phyloP scores from a whole-genome alignment of 2,888 invertebrate genomes.

The Tetropium fuscum region DNA sequence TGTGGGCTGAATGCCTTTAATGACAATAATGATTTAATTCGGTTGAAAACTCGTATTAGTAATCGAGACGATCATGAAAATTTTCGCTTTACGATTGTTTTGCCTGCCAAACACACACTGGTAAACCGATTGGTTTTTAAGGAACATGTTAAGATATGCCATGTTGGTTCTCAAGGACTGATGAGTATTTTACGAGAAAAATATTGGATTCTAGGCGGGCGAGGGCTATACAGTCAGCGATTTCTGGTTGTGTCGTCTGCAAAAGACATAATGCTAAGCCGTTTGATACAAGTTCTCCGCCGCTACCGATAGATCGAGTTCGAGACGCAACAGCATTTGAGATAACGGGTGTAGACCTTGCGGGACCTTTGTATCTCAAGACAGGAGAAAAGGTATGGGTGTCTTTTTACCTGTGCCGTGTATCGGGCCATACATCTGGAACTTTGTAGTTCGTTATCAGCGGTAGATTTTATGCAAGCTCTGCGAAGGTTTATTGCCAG shows the following conservation, averaged over 20 bases:
- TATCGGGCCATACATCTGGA: constrained; percentile 60
- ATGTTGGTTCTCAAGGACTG: constrained; percentile 26
- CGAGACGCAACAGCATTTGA: constrained; percentile 45
- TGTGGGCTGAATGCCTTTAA: constrained; percentile 6
- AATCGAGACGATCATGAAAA: constrained; percentile 1
- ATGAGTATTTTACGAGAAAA: constrained; percentile 33
- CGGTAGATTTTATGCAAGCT: constrained; percentile 50
- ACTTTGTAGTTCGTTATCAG: constrained; percentile 47
- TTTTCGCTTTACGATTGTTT: constrained; percentile 8
- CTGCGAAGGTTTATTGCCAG: constrained; percentile 54
- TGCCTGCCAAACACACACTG: neutral
- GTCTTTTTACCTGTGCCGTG: constrained; percentile 59
- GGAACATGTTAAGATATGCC: constrained; percentile 1
- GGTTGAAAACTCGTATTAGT: neutral
- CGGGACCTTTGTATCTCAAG: constrained; percentile 55
- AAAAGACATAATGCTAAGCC: constrained; percentile 37
- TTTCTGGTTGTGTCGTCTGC: constrained; percentile 31
- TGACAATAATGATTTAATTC: neutral
- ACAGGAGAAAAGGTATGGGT: constrained; percentile 52
- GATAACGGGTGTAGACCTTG: constrained; percentile 54
- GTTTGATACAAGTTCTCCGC: constrained; percentile 35
- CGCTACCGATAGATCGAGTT: constrained; percentile 49
- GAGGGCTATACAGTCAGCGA: constrained; percentile 27
- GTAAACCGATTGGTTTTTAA: neutral
- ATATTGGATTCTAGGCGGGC: constrained; percentile 38